A percentile compares a stretch with the other conserved stretches of the same genome.
phyloP scores from a whole-genome alignment of 2,888 invertebrate species.

The Orthosia incerta region DNA sequence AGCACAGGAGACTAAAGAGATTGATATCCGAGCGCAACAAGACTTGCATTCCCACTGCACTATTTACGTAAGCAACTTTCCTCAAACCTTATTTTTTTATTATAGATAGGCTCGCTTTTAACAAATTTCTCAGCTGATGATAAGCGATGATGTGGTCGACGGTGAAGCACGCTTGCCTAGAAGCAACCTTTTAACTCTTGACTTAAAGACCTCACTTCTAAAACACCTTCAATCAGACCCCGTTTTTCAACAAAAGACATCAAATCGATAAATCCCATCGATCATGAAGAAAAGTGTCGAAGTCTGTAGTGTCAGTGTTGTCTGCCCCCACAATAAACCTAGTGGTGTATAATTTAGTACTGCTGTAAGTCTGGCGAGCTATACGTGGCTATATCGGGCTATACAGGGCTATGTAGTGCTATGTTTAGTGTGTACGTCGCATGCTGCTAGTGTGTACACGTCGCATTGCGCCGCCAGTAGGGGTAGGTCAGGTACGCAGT shows the following conservation, averaged over 20 bases:
- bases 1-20: too few relatives aligned
- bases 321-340: constrained; percentile 79
- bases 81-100: too few relatives aligned
- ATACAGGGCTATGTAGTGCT: constrained; percentile 64
- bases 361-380: constrained; percentile 76
- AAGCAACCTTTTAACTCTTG: too few relatives aligned
- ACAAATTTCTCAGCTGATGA: too few relatives aligned
- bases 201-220: too few relatives aligned
- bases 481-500: constrained; percentile 81
- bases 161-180: too few relatives aligned
- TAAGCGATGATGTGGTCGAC: too few relatives aligned
- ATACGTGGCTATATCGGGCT: constrained; percentile 66
- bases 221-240: neutral
- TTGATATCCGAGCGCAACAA: neutral
- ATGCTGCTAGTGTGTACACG: constrained; percentile 29
- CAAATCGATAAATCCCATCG: constrained; percentile 47
- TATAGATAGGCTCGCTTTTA: too few relatives aligned
- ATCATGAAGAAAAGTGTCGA: constrained; percentile 58
- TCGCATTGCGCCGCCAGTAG: constrained; percentile 80
- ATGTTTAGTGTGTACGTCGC: constrained; percentile 56
- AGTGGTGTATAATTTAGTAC: constrained; percentile 86
- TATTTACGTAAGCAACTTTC: too few relatives aligned
- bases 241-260: neutral
- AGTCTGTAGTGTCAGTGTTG: constrained; percentile 71
- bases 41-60: neutral